Percentiles rank a stretch among this genome's conserved stretches.
phyloP scores from a whole-genome alignment of 37 sponge, comb jelly and placozoan species.

The Chondrosia reniformis region DNA sequence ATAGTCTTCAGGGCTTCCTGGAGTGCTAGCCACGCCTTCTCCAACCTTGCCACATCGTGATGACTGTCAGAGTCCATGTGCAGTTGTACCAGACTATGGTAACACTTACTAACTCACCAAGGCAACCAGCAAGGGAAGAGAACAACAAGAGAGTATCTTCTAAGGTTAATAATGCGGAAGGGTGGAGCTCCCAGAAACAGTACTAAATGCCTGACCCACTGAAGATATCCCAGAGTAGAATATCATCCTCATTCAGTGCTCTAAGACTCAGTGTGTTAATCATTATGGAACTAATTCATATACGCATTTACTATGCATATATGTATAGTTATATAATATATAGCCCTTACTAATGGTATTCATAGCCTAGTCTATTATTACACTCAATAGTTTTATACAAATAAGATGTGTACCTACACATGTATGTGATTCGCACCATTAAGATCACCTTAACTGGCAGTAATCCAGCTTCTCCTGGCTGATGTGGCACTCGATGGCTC shows the following conservation, averaged over 20 bases:
- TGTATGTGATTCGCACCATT: neutral
- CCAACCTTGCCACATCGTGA: slow-evolving; percentile 41
- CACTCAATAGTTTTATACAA: too few species aligned
- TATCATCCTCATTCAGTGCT: too few species aligned
- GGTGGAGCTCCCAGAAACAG: neutral
- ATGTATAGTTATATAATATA: too few species aligned
- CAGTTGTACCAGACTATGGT: slow-evolving; percentile 68
- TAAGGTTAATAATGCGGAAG: neutral
- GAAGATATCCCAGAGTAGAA: too few species aligned
- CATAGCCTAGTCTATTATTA: too few species aligned
- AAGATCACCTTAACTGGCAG: slow-evolving; percentile 1
- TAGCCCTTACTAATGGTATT: too few species aligned
- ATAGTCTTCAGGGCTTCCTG: slow-evolving; percentile 41
- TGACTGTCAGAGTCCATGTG: slow-evolving; percentile 29
- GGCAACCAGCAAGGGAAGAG: neutral
- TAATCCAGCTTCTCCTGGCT: neutral
- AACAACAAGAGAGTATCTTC: neutral
- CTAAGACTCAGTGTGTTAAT: too few species aligned
- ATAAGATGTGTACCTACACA: neutral
- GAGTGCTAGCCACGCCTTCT: slow-evolving; percentile 47
- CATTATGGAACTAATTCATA: too few species aligned
- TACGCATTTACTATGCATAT: too few species aligned
- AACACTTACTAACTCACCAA: slow-evolving; percentile 46
- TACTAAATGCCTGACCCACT: neutral
- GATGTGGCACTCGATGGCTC: neutral